phyloP scores from a whole-genome alignment of 2,113 vertebrate species.

The Coptodon rendalli region DNA sequence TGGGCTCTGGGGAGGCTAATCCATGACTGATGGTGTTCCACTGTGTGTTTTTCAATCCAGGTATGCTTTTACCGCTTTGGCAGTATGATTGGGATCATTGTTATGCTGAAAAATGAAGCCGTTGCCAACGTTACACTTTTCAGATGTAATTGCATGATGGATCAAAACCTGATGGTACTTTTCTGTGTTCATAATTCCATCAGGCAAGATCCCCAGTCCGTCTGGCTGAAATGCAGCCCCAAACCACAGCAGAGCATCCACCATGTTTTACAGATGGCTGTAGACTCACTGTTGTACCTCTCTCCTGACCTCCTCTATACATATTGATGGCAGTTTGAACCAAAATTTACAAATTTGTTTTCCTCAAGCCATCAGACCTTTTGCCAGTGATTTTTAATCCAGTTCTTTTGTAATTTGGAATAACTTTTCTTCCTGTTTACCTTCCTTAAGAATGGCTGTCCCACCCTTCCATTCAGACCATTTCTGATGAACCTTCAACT shows the following conservation, averaged over 20 bases:
- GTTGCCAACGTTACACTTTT: background rate
- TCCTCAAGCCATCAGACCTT: background rate
- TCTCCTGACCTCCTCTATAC: background rate
- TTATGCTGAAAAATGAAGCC: background rate
- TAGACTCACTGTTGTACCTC: background rate
- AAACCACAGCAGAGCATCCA: background rate
- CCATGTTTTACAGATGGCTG: background rate
- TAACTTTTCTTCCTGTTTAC: background rate
- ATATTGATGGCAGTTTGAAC: accelerated
- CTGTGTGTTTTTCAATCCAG: background rate
- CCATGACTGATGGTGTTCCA: background rate
- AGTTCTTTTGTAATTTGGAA: background rate
- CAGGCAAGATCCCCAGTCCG: background rate
- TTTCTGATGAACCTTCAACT: background rate
- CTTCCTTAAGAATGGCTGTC: background rate
- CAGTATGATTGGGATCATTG: background rate
- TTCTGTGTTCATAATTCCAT: background rate
- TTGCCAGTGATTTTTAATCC: accelerated
- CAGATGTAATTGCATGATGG: background rate
- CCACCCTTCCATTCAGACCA: background rate
- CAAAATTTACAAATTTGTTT: accelerated
- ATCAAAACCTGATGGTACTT: background rate
- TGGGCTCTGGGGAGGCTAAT: background rate
- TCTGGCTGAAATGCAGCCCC: background rate
- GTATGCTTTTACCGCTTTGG: background rate